Evolutionary conservation across 64 coral and sea anemone genomes (phyloP), one percentile per base, ranked within the genome.

Genomic region (Dendrophyllia cribrosa): DNA sequence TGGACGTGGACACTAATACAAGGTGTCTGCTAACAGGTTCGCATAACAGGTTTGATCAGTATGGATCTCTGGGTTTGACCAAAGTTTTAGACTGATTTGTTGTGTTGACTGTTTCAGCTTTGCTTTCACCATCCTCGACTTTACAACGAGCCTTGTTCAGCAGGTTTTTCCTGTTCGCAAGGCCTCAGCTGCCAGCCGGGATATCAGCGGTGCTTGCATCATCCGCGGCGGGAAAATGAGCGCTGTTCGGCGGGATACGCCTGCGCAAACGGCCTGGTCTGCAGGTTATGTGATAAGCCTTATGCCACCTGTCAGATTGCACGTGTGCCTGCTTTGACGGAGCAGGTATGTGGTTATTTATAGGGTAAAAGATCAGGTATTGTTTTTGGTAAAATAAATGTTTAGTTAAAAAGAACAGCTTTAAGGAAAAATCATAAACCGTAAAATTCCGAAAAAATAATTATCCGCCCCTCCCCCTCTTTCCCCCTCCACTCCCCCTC

Each of bases 161-260:
- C 88, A 19, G 97, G 97, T 3, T 94, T 82, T 79, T 17, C 70
- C 21, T 98, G 97, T 69, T 88, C 86, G 10, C 22, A 59, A 56
- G 97, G 94, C 12, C 75, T 98, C 21, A 93, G 90, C 77, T 98
- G 97, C 80, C 97, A 98, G 25, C 94, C 94, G 14, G 94, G 94
- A 6, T 51, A 76, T 88, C 97, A 98, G 44, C 73, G 84, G 15
- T 98, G 97, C 34, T 73, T 96, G 43, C 91, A 98, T 81, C 71
- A 88, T 68, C 97, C 97, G 15, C 70, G 97, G 67, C 45, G 59
- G 15, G 97, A 98, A 90, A 91, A 94, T 53, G 97, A 98, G 34
- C 88, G 68, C 17, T 98, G 97, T 59, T 98, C 97, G 17, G 79
- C 89, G 23, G 97, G 97, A 14, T 98, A 93, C 64, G 75, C 84